These are phyloP conservation scores for Epinephelus malabaricus DNA, from an alignment of 2,797 vertebrate genomes.

Conservation along the genomic window DNA sequence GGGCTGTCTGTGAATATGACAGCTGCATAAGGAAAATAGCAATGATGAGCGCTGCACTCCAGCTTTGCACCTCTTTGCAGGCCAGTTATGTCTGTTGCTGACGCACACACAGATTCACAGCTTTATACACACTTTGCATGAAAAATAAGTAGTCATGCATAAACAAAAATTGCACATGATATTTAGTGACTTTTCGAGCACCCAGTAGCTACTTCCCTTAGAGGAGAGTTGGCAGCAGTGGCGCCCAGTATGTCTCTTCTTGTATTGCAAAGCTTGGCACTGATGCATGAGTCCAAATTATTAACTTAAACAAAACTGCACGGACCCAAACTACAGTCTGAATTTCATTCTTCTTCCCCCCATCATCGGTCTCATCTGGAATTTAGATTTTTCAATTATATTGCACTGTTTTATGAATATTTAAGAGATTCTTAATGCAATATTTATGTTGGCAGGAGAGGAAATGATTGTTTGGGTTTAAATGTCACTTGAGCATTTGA, in stretches of 20 bases:
- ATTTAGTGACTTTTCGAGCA: neutral
- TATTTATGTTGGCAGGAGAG: slow-evolving; percentile 28
- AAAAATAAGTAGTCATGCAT: neutral
- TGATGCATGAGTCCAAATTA: slow-evolving; percentile 2
- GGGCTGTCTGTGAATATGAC: too few relatives aligned
- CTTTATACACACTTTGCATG: neutral
- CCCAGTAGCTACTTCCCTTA: neutral
- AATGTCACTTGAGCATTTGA: slow-evolving; percentile 23
- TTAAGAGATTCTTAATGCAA: slow-evolving; percentile 11
- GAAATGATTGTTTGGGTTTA: slow-evolving; percentile 13
- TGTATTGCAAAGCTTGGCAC: neutral
- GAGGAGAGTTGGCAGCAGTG: neutral
- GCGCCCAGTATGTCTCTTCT: neutral
- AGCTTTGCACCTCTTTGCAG: too few relatives aligned
- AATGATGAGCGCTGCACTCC: too few relatives aligned
- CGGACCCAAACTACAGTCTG: neutral
- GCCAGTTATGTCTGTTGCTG: too few relatives aligned
- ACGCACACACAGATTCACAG: too few relatives aligned
- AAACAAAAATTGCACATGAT: neutral
- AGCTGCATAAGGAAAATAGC: too few relatives aligned
- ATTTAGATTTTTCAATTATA: neutral
- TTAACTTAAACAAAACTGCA: neutral
- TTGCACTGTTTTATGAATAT: slow-evolving; percentile 16
- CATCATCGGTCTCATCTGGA: neutral
- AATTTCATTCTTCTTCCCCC: neutral